These are phyloP conservation scores for Mormyrops attenuatus DNA, from an alignment of 2,797 vertebrate genomes.

Conservation along the genomic window DNA sequence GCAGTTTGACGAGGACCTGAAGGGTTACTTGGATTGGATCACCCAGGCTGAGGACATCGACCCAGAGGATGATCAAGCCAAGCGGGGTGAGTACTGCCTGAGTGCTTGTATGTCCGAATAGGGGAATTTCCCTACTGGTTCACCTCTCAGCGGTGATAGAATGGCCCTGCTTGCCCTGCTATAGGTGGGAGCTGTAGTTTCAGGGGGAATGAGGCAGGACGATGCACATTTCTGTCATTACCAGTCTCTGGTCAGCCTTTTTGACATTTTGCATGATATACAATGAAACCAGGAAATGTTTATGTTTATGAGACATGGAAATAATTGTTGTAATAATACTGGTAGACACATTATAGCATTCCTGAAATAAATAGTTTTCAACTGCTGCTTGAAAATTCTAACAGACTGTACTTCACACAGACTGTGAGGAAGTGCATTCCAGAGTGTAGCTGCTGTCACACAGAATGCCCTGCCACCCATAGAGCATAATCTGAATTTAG, in stretches of 20 bases:
- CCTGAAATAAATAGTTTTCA: too few relatives aligned
- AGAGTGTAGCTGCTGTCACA: too few relatives aligned
- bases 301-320: not conserved
- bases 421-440: too few relatives aligned
- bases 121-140: not conserved
- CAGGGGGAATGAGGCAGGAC: not conserved
- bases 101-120: conserved; percentile 75
- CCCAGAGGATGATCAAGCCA: conserved; percentile 91
- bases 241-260: not conserved
- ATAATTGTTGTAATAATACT: not conserved
- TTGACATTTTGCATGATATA: not conserved
- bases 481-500: too few relatives aligned
- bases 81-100: conserved; percentile 76
- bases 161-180: not conserved
- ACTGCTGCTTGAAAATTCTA: too few relatives aligned
- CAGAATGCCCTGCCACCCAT: too few relatives aligned
- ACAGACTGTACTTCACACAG: too few relatives aligned
- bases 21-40: conserved; percentile 98
- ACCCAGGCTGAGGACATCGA: conserved; percentile 98
- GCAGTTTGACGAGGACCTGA: conserved; percentile 94
- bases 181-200: not conserved
- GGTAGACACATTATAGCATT: too few relatives aligned
- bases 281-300: not conserved
- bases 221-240: not conserved
- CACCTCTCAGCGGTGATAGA: not conserved